phyloP scores from a whole-genome alignment of 2,113 vertebrate species.

The Lichenostomus cassidix region DNA sequence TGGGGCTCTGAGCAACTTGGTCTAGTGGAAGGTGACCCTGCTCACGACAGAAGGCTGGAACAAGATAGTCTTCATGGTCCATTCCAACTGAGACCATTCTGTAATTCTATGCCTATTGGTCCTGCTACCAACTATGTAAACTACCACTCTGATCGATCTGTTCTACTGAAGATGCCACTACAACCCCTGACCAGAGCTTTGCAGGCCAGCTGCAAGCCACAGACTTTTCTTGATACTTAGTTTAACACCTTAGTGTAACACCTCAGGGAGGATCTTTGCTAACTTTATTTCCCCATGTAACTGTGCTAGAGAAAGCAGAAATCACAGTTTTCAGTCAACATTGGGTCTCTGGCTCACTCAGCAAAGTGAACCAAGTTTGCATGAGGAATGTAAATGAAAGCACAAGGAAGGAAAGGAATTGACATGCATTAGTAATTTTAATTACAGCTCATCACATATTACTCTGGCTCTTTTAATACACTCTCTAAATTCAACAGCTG shows the following conservation, averaged over 20 bases:
- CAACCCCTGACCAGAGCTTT: neutral
- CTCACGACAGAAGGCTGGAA: neutral
- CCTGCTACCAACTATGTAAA: neutral
- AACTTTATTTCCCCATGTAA: neutral
- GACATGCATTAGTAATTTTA: conserved; percentile 10
- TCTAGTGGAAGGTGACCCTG: neutral
- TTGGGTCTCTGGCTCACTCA: neutral
- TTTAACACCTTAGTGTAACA: neutral
- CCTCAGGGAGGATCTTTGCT: neutral
- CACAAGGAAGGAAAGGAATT: neutral
- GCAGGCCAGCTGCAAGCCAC: neutral
- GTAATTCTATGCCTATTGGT: neutral
- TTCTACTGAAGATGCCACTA: neutral
- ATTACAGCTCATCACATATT: conserved; percentile 9
- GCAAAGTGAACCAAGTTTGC: neutral
- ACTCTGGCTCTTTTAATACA: neutral
- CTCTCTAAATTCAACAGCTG: neutral
- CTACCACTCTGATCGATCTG: neutral
- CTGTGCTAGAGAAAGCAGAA: neutral
- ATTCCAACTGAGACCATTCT: neutral
- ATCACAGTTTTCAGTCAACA: neutral
- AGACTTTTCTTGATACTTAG: neutral
- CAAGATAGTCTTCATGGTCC: neutral
- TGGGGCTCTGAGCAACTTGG: neutral
- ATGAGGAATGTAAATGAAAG: neutral